A percentile compares a stretch with the other conserved stretches of the same genome.
phyloP scores from a whole-genome alignment of 2,888 invertebrate species.

The Clitarchus hookeri region DNA sequence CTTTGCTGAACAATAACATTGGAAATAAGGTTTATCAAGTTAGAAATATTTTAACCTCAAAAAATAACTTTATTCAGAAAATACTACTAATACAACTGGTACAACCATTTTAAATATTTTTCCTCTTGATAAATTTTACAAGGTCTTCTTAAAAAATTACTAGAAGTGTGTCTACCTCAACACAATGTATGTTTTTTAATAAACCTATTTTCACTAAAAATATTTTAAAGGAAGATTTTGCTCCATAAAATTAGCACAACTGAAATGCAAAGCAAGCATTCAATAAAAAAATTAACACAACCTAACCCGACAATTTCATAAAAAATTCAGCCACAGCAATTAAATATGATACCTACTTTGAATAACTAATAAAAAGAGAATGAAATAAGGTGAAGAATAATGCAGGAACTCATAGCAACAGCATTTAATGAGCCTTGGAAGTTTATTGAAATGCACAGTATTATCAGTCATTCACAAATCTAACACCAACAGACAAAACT shows the following conservation, averaged over 20 bases:
- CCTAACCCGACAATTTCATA: not conserved
- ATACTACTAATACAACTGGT: no score
- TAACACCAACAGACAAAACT: not conserved
- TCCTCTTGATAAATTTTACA: no score
- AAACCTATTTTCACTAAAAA: not conserved
- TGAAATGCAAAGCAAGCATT: slow-evolving; percentile 16
- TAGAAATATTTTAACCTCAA: no score
- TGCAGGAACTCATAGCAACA: not conserved
- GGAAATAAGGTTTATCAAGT: no score
- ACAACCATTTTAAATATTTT: no score
- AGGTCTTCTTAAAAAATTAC: no score
- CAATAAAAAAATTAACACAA: not conserved
- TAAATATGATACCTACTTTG: not conserved
- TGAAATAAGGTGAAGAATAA: slow-evolving; percentile 10
- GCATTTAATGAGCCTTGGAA: not conserved
- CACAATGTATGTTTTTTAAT: not conserved
- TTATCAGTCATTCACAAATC: slow-evolving; percentile 18
- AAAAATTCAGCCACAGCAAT: not conserved
- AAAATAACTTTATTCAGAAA: no score
- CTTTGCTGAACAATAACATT: no score
- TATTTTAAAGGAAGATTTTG: not conserved
- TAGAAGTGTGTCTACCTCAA: not conserved
- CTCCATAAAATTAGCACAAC: slow-evolving; percentile 20
- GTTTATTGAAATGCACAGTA: not conserved
- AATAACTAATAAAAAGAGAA: not conserved